Base-by-base conservation (phyloP, 2,888 invertebrate genomes). In the Meliscaeva auricollis region DNA sequence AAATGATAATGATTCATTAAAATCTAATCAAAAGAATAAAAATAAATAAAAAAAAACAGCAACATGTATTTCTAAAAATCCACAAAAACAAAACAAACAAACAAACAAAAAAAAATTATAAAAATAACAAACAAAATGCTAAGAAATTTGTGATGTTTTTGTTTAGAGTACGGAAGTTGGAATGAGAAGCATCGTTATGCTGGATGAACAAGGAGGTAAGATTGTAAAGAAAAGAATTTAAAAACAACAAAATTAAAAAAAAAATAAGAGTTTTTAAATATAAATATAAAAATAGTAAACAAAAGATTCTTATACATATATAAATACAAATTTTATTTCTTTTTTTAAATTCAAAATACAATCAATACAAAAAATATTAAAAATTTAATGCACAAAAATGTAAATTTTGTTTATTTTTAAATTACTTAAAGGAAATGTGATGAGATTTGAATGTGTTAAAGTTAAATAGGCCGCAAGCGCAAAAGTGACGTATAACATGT, bases 191-290 rank as follows among this genome's bases (percentile, higher is more conserved):
- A 96, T 99, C 95, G 98, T 99, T 94, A 98, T 98, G 96, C 96
- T 99, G 96, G 99, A 99, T 96, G 98, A 99, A 95, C 99, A 99
- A 97, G 99, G 98, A 97, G 98, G 98, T 98, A 97, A 98, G 97
- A 93, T 93, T 93, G 93, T 93, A 93, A 91, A 89, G 89, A 82
- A 87, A 82, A 83, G 72, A 83, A 62, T 69, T 38, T 64, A 77
- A 50, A 66, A 38, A 58, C 56, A 50, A 68, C 56, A 50, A 68
- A 68, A 52, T n/a, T 41, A 60, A 50, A 66, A 50, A 68, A 68
- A 50, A 68, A 68, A 60, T 13, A 60, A 60, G 64, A 74, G 69
- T 74, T 66, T 80, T 50, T 77, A 80, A 75, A 70, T 64, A 69
- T 48, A 80, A 79, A 66, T 50, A 66, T 68, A 62, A 72, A 66